Conservation (phyloP, 2,797 vertebrate genomes). For the Gymnothorax javanicus region DNA sequence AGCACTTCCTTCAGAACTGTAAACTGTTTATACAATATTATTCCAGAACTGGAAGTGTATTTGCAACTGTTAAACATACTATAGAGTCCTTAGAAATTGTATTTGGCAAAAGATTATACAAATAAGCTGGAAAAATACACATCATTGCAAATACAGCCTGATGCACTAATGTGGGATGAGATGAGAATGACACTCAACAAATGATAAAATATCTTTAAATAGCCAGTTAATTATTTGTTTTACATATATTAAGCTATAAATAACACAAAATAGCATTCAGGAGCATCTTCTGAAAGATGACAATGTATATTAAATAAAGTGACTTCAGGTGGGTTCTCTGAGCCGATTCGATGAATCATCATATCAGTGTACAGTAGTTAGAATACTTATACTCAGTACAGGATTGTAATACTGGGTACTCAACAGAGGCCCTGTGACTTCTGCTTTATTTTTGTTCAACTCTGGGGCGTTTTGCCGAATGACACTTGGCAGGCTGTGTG, state of each 20-base stretch:
- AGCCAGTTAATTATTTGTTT: slow-evolving; percentile 61
- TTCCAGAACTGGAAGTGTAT: slow-evolving; percentile 59
- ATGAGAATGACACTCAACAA: slow-evolving; percentile 73
- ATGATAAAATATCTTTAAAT: slow-evolving; percentile 72
- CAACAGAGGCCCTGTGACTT: not conserved
- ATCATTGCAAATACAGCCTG: slow-evolving; percentile 56
- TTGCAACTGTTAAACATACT: too few relatives aligned
- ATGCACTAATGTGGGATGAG: slow-evolving; percentile 54
- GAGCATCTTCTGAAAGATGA: slow-evolving; percentile 65
- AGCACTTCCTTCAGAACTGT: slow-evolving; percentile 76
- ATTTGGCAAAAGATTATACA: slow-evolving; percentile 80
- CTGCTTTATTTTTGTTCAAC: not conserved
- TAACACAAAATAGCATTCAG: slow-evolving; percentile 65
- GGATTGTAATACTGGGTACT: not conserved
- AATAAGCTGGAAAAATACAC: slow-evolving; percentile 70
- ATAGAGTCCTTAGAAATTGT: slow-evolving; percentile 71
- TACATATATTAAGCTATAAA: slow-evolving; percentile 79
- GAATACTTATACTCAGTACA: not conserved
- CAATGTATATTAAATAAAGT: slow-evolving; percentile 82
- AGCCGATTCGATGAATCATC: not conserved
- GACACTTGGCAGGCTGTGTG: not conserved
- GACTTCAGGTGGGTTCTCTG: slow-evolving; percentile 50
- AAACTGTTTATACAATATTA: slow-evolving; percentile 77
- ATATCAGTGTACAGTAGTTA: not conserved
- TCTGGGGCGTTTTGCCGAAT: not conserved